These are phyloP conservation scores for Phylloscopus collybita DNA, from an alignment of 2,797 vertebrate genomes.

Conservation along the genomic window DNA sequence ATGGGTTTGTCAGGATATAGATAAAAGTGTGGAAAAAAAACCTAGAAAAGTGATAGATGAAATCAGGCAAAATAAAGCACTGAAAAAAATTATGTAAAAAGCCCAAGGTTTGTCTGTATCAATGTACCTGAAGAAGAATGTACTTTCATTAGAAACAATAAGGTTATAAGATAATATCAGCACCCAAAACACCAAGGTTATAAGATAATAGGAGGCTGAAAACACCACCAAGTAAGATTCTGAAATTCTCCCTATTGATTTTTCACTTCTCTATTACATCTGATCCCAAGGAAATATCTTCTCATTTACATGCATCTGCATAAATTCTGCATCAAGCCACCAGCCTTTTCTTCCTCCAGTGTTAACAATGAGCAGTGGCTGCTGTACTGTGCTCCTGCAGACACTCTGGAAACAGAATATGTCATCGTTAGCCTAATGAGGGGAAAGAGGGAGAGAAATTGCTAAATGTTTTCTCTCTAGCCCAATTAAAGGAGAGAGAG, in stretches of 20 bases:
- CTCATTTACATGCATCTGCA: slow-evolving; percentile 31
- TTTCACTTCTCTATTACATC: slow-evolving; percentile 2
- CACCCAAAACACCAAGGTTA: not conserved
- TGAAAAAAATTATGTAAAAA: not conserved
- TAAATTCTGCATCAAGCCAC: slow-evolving; percentile 11
- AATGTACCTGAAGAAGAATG: not conserved
- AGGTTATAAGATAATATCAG: not conserved
- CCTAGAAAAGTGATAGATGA: not conserved
- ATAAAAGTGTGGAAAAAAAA: not conserved
- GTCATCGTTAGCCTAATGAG: slow-evolving; percentile 59
- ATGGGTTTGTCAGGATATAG: not conserved
- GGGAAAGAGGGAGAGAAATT: slow-evolving; percentile 25
- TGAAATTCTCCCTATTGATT: not conserved
- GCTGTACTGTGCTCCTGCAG: not conserved
- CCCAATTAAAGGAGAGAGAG: slow-evolving; percentile 37
- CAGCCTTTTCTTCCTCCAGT: not conserved
- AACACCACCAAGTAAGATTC: not conserved
- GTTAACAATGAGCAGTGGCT: slow-evolving; percentile 40
- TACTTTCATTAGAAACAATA: not conserved
- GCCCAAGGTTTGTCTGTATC: not conserved
- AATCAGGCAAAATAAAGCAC: not conserved
- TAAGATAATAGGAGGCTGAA: not conserved
- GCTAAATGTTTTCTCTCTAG: slow-evolving; percentile 54
- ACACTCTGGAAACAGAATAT: slow-evolving; percentile 31
- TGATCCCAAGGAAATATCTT: not conserved